Conservation (phyloP, 2,113 vertebrate genomes). For the Crypturellus undulatus region DNA sequence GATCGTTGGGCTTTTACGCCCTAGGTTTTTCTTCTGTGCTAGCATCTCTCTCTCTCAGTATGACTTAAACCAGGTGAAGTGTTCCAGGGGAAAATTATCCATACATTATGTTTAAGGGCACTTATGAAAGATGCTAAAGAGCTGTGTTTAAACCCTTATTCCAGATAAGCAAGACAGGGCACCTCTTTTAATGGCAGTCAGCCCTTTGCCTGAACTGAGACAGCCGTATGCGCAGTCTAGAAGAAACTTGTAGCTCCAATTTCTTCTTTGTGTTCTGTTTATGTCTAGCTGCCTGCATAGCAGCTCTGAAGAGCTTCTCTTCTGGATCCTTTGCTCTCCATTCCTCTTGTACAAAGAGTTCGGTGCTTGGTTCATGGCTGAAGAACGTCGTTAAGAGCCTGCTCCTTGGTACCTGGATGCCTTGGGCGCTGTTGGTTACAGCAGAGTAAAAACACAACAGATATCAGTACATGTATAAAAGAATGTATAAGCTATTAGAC, state of each 20-base stretch:
- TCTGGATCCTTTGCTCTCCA: not conserved
- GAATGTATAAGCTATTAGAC: not conserved
- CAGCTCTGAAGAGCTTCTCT: not conserved
- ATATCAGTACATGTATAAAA: too few relatives aligned
- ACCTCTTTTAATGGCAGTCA: not conserved
- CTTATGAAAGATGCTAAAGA: not conserved
- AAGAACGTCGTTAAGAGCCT: not conserved
- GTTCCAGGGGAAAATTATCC: not conserved
- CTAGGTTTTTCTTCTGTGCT: not conserved
- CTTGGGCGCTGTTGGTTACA: not conserved
- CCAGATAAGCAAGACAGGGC: not conserved
- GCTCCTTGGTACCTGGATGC: not conserved
- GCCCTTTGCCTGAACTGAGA: not conserved
- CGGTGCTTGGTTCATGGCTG: not conserved
- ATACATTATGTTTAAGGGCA: not conserved
- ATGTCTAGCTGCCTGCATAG: not conserved
- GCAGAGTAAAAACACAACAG: not conserved
- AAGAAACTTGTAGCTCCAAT: not conserved
- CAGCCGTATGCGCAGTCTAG: not conserved
- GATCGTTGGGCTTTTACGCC: not conserved
- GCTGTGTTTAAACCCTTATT: not conserved
- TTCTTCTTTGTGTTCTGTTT: not conserved
- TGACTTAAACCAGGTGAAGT: not conserved
- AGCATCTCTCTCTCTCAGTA: not conserved
- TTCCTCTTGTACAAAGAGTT: not conserved